A percentile compares a stretch with the other conserved stretches of the same genome.
These are phyloP conservation scores for Pollimyrus isidori DNA, from an alignment of 2,113 vertebrate genomes.

Conservation along the genomic window DNA sequence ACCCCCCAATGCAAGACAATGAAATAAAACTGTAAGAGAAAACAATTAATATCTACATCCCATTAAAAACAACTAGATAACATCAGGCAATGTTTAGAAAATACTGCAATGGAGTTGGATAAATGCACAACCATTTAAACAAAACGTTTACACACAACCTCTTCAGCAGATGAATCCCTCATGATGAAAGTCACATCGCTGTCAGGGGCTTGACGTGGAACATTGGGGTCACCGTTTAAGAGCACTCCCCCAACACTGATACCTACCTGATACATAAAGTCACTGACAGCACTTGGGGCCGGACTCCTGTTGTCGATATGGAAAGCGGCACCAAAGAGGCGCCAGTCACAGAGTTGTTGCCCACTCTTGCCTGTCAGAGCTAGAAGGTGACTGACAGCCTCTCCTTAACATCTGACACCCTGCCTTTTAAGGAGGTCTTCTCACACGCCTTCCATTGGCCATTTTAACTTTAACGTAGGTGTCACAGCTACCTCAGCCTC, in stretches of 20 bases:
- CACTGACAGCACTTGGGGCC: too few species aligned
- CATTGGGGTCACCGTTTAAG: neutral
- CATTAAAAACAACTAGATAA: neutral
- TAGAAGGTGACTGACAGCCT: neutral
- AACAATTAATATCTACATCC: neutral
- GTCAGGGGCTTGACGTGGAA: neutral
- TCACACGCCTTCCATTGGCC: neutral
- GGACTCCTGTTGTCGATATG: neutral
- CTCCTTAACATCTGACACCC: neutral
- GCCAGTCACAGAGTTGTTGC: neutral
- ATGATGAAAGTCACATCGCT: neutral
- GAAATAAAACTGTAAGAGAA: neutral
- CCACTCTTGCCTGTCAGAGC: neutral
- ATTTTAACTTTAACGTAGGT: neutral
- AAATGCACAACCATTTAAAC: neutral
- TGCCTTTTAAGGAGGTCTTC: neutral
- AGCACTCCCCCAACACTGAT: neutral
- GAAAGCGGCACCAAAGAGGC: neutral
- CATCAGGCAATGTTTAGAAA: neutral
- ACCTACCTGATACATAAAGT: neutral
- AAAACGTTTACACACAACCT: neutral
- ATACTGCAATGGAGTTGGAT: neutral
- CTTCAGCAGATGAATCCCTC: neutral
- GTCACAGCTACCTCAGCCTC: too few species aligned
- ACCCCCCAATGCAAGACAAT: neutral